Evolutionary conservation across 2,113 vertebrate species (phyloP), one percentile per base, ranked within the genome.

Genomic region (Gadus macrocephalus): DNA sequence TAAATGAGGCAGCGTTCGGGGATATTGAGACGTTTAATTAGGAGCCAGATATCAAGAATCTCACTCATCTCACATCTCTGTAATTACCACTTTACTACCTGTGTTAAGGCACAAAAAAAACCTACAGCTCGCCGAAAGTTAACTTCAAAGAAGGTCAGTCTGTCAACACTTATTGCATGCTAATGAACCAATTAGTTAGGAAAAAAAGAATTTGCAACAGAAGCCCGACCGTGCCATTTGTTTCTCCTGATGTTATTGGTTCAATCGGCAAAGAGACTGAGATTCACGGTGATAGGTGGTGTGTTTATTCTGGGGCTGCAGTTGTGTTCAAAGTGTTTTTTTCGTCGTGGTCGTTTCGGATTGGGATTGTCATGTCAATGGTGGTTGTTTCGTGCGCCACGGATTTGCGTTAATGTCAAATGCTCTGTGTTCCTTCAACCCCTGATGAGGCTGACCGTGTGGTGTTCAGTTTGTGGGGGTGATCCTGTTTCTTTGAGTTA

Each of bases 21-120:
- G 28, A 80, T 72, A 64, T 73, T 68, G 53, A 19, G 5, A 35
- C 67, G 68, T 75, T 80, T 80, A 74, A 83, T 88, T 77, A 81
- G 53, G 38, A 20, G 71, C 66, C 56, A 20, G 35, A 68, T 68
- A 71, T 64, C 68, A 63, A 66, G n/a, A 56, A 66, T 38, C 58
- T 69, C 58, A 70, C 61, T 77, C 64, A 69, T 56, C 15, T 64
- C 28, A 65, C 25, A 35, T 35, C 68, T 69, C 56, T 73, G 77
- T 71, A 31, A 62, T 14, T 61, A 56, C 31, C 19, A 62, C 66
- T 20, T 42, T 68, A 61, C 35, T 27, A 49, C 42, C 42, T 49
- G 42, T 49, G 42, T 49, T 49, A 14, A 9, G 9, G 11, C 42
- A 9, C 1, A 49, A 49, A 49, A 9, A 49, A 49, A 49, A 49